Evolutionary conservation across 2,113 vertebrate genomes (phyloP), one percentile per base, ranked within the genome.

Genomic region (Phylloscopus trochiloides): DNA sequence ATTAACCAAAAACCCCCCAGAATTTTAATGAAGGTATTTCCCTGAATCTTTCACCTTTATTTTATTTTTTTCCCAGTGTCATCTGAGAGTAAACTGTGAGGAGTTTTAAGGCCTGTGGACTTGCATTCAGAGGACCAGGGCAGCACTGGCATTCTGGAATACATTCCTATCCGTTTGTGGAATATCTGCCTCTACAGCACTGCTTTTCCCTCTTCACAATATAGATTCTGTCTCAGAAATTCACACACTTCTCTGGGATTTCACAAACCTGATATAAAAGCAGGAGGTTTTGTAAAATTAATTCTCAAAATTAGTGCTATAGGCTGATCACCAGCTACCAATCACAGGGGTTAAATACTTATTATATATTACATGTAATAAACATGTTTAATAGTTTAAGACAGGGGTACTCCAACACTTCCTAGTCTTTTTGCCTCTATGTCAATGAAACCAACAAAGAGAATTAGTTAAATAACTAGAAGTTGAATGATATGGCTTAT

Each of bases 21-120:
- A 12, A 32, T 67, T 67, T 67, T 47, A 70, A 92, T 84, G 94
- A 95, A 90, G 96, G 94, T 95, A 96, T 98, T 98, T 97, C 94
- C 97, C 94, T 67, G 71, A 84, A 77, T 95, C 80, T 94, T 97
- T 92, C 74, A 74, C 74, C 29, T 68, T 91, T 9, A 9, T 29
- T 25, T 86, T 10, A 7, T 5, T 32, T 78, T 29, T 17, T 10
- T 2, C 40, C 3, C 62, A 12, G 7, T 9, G 2, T 45, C 38
- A 40, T 74, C 45, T 52, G 32, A 52, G 31, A 51, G 36, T 29
- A 77, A 63, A 32, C 20, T 75, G 74, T 61, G 54, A 79, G 62
- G 48, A 81, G 68, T 93, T 97, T 88, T n/a, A 92, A 78, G 66
- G 45, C 73, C 43, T 66, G 48, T 21, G n/a, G 38, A 25, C 7